phyloP scores from a whole-genome alignment of 1,140 invertebrate species.

The Procambarus clarkii region DNA sequence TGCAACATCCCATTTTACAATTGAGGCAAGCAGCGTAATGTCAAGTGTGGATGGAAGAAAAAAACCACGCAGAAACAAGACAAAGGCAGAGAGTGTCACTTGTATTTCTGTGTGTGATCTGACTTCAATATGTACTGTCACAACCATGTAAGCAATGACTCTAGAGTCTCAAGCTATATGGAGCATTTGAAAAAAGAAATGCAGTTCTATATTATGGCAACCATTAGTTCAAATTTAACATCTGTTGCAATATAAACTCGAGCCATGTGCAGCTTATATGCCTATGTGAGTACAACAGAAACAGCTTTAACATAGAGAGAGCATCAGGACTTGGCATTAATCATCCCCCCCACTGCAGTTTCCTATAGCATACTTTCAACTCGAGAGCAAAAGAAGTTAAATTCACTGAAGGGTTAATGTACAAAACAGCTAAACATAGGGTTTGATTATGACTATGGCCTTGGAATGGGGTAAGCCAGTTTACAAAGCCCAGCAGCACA shows the following conservation, averaged over 20 bases:
- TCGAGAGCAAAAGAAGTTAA: neutral
- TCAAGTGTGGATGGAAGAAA: neutral
- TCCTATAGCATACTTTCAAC: neutral
- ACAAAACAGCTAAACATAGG: neutral
- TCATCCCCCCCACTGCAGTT: neutral
- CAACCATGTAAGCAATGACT: neutral
- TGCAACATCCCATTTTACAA: neutral
- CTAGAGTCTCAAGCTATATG: neutral
- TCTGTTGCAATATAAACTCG: neutral
- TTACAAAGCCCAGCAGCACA: neutral
- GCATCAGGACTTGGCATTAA: neutral
- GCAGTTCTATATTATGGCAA: neutral
- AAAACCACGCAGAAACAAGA: too few relatives aligned
- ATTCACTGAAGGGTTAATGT: conserved; percentile 10
- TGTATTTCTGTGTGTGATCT: neutral
- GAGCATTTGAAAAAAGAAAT: neutral
- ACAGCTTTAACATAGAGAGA: conserved; percentile 14
- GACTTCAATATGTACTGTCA: neutral
- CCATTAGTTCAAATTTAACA: neutral
- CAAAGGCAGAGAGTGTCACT: neutral
- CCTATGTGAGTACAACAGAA: conserved; percentile 4
- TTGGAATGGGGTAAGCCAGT: conserved; percentile 12
- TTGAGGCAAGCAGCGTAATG: neutral
- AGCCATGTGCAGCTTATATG: neutral
- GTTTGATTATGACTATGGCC: conserved; percentile 13